A percentile compares a stretch with the other conserved stretches of the same genome.
phyloP scores from a whole-genome alignment of 2,888 invertebrate species.

The Drosophila ezoana region DNA sequence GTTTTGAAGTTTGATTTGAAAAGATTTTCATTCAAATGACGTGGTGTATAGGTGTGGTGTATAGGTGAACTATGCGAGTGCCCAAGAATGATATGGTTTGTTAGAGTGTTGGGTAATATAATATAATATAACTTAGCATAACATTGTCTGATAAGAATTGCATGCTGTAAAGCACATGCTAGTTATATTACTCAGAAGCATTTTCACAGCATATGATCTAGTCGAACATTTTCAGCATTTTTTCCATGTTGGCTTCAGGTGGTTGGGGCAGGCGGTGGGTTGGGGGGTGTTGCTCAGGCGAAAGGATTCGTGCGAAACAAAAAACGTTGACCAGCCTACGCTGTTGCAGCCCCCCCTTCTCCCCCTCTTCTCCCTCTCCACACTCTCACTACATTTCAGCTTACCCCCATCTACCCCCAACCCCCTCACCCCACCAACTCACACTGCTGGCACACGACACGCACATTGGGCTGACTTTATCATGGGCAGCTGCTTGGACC shows the following conservation, averaged over 20 bases:
- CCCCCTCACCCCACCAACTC: conserved; percentile 1
- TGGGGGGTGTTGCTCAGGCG: conserved; percentile 32
- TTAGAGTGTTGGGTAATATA: too few relatives aligned
- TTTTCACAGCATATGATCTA: neutral
- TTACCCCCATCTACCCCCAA: conserved; percentile 1
- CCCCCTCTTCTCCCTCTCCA: neutral
- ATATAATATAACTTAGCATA: too few relatives aligned
- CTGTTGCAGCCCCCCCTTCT: conserved; percentile 5
- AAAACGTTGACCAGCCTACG: conserved; percentile 63
- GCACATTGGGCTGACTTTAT: conserved; percentile 78
- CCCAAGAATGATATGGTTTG: too few relatives aligned
- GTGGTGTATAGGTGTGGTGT: too few relatives aligned
- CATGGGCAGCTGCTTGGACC: conserved; percentile 49
- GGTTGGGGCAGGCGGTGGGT: conserved; percentile 11
- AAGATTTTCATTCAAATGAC: too few relatives aligned
- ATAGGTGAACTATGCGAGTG: too few relatives aligned
- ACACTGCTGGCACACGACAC: conserved; percentile 54
- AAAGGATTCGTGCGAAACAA: conserved; percentile 77
- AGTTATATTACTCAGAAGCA: too few relatives aligned
- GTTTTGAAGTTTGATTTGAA: too few relatives aligned
- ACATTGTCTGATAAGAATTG: too few relatives aligned
- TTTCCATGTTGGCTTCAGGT: conserved; percentile 34
- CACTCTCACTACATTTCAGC: too few relatives aligned
- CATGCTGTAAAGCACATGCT: too few relatives aligned
- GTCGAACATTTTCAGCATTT: conserved; percentile 4